Percentiles rank a stretch among this genome's conserved stretches.
These are phyloP conservation scores for Orycteropus afer DNA, from an alignment of 2,113 vertebrate species.

Conservation along the genomic window DNA sequence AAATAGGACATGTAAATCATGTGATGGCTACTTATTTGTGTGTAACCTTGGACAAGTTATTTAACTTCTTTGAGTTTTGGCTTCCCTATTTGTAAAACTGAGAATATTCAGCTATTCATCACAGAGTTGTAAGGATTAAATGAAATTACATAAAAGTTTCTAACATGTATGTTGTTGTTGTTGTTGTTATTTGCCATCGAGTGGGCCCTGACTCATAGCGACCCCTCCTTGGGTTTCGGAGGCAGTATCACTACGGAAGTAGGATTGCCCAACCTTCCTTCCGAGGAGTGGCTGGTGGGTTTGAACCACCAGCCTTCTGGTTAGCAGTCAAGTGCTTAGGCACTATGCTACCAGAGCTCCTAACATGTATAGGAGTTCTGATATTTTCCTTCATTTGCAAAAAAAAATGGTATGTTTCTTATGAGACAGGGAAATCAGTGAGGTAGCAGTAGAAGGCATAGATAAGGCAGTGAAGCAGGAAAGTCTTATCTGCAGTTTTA, in stretches of 20 bases:
- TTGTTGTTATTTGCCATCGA: too few species aligned
- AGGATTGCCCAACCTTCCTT: too few species aligned
- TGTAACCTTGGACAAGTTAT: constrained; percentile 26
- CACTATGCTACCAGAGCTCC: too few species aligned
- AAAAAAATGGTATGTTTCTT: neutral
- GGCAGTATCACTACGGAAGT: too few species aligned
- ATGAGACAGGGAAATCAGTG: neutral
- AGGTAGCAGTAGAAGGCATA: neutral
- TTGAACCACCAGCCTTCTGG: too few species aligned
- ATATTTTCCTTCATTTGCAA: constrained; percentile 5
- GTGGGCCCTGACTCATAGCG: too few species aligned
- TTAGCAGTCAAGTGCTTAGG: too few species aligned
- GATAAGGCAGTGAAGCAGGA: constrained; percentile 13
- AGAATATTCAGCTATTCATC: neutral
- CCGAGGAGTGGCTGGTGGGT: too few species aligned
- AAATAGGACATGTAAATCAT: neutral
- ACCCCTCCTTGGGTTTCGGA: neutral
- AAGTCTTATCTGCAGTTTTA: neutral
- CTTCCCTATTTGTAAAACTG: constrained; percentile 1
- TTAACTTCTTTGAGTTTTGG: constrained; percentile 16
- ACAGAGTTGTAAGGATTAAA: constrained; percentile 3
- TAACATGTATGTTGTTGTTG: too few species aligned
- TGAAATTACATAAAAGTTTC: neutral
- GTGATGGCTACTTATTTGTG: neutral
- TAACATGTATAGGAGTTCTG: neutral